Evolutionary conservation across 2,888 invertebrate species (phyloP).

Genomic region (Eurytoma adleriae): DNA sequence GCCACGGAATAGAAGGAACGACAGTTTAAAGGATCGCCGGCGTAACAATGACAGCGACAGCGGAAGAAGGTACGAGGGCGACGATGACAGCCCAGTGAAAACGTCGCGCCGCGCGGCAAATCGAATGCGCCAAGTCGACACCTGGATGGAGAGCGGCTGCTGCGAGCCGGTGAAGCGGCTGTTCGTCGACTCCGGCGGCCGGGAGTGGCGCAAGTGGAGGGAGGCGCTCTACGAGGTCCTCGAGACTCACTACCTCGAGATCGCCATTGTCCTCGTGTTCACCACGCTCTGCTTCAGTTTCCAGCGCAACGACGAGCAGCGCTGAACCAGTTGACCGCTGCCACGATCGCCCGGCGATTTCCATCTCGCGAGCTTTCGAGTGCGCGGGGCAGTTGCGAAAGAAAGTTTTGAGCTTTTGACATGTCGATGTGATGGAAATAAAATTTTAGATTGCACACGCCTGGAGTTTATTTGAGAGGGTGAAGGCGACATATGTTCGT

Average conservation of each 20-base stretch:
- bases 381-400: too few relatives aligned
- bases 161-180: constrained; percentile 14
- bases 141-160: not conserved
- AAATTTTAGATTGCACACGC: too few relatives aligned
- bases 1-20: too few relatives aligned
- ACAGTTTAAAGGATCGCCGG: too few relatives aligned
- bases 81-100: not conserved
- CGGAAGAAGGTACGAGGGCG: too few relatives aligned
- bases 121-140: not conserved
- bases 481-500: too few relatives aligned
- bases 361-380: too few relatives aligned
- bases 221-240: constrained; percentile 1
- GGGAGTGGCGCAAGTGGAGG: constrained; percentile 3
- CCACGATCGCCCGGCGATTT: not conserved
- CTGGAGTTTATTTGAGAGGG: too few relatives aligned
- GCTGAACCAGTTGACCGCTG: not conserved
- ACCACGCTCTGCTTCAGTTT: not conserved
- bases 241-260: constrained; percentile 41
- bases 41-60: too few relatives aligned
- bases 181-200: constrained; percentile 1
- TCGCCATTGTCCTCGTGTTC: constrained; percentile 33
- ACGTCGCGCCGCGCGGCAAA: not conserved
- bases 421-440: too few relatives aligned
- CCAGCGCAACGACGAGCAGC: not conserved
- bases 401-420: too few relatives aligned